Conservation (phyloP, 2,888 invertebrate genomes). For the Syrphus vitripennis region DNA sequence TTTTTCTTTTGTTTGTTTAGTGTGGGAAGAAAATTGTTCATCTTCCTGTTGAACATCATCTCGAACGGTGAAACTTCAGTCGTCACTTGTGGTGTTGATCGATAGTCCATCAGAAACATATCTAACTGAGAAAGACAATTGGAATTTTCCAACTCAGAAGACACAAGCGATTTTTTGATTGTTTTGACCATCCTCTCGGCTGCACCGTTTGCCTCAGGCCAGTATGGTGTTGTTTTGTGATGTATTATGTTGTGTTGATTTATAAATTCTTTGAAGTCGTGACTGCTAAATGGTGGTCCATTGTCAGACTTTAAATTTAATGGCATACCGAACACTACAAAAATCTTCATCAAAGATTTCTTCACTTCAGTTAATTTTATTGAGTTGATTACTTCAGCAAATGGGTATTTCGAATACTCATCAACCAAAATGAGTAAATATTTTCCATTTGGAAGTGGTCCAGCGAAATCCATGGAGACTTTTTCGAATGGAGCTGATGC, state of each 20-base stretch:
- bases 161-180: not conserved
- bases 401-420: not conserved
- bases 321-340: too few relatives aligned
- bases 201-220: slow-evolving; percentile 21
- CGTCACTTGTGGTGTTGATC: not conserved
- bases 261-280: not conserved
- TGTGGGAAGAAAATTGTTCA: not conserved
- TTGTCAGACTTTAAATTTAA: too few relatives aligned
- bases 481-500: not conserved
- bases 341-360: too few relatives aligned
- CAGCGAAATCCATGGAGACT: not conserved
- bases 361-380: not conserved
- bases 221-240: slow-evolving; percentile 4
- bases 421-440: not conserved
- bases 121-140: not conserved
- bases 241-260: not conserved
- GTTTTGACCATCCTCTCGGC: slow-evolving; percentile 8
- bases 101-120: not conserved
- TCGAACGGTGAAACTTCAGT: too few relatives aligned
- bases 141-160: not conserved
- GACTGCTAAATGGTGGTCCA: not conserved
- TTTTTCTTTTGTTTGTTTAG: not conserved
- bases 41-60: not conserved
- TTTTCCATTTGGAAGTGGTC: not conserved
- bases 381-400: not conserved